These are phyloP conservation scores for Clarias magur DNA, from an alignment of 2,113 vertebrate species.

Conservation along the genomic window DNA sequence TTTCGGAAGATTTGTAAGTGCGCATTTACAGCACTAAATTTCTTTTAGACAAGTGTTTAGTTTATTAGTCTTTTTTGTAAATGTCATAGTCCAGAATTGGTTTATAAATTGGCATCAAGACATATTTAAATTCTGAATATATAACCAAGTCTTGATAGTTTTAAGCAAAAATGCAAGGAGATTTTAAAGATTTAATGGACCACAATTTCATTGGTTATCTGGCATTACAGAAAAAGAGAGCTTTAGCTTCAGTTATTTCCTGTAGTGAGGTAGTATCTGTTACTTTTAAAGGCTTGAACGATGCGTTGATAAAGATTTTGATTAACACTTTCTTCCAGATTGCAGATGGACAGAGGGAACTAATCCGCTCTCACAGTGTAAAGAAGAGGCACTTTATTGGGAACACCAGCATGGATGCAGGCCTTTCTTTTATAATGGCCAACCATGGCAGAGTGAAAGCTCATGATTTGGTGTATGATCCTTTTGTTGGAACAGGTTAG, in stretches of 20 bases:
- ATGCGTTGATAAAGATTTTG: background rate
- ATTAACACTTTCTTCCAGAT: conserved; percentile 72
- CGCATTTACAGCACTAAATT: background rate
- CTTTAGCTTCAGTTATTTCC: background rate
- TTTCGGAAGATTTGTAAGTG: conserved; percentile 96
- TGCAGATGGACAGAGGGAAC: conserved; percentile 89
- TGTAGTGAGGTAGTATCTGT: background rate
- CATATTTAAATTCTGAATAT: background rate
- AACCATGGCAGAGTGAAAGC: conserved; percentile 93
- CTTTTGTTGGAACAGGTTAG: conserved; percentile 97
- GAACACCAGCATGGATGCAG: conserved; percentile 97
- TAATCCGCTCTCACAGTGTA: conserved; percentile 85
- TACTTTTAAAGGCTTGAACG: background rate
- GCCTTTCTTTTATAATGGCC: conserved; percentile 94
- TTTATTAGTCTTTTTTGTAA: background rate
- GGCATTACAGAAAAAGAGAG: background rate
- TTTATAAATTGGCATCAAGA: background rate
- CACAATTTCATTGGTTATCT: background rate
- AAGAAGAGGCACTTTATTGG: conserved; percentile 99
- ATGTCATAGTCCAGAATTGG: background rate
- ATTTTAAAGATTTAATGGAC: background rate
- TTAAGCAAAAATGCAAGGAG: background rate
- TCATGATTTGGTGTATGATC: conserved; percentile 92
- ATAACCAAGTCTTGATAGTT: background rate
- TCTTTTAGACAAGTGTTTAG: background rate